These are phyloP conservation scores for Caenorhabditis inopinata DNA, from an alignment of 1,140 invertebrate species.

Conservation along the genomic window DNA sequence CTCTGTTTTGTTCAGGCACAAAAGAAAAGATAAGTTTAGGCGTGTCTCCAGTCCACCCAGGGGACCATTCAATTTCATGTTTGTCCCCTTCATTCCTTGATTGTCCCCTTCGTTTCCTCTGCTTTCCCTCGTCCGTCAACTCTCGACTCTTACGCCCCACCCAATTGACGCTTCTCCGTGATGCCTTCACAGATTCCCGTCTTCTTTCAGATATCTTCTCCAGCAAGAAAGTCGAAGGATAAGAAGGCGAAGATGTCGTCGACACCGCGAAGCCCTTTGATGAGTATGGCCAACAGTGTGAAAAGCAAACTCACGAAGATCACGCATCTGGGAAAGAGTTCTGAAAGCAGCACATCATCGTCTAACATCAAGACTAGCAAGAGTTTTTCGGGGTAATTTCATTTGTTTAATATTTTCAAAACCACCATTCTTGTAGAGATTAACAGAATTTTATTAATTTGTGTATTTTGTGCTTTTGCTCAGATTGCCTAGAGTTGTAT, in stretches of 20 bases:
- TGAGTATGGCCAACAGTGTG: constrained; percentile 28
- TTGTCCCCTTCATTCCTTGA: constrained; percentile 31
- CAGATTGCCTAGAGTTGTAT: no score
- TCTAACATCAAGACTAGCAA: constrained; percentile 5
- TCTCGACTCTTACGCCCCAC: not conserved
- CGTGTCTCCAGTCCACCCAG: constrained; percentile 6
- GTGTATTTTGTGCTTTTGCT: no score
- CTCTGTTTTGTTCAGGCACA: not conserved
- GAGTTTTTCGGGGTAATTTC: constrained; percentile 33
- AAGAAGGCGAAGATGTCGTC: constrained; percentile 19
- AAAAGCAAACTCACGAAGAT: constrained; percentile 28
- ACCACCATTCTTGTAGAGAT: no score
- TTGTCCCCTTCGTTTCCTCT: not conserved
- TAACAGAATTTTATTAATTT: no score
- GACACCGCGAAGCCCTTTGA: constrained; percentile 32
- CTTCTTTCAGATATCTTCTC: not conserved
- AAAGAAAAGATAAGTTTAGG: constrained; percentile 12
- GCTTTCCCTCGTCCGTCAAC: not conserved
- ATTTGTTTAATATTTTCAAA: not conserved
- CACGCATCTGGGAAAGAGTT: constrained; percentile 16
- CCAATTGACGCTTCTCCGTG: not conserved
- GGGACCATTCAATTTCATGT: constrained; percentile 32
- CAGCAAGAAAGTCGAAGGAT: not conserved
- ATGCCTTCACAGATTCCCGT: not conserved
- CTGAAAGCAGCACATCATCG: not conserved